Percentiles rank a stretch among this genome's conserved stretches.
Conservation (phyloP, 2,797 vertebrate species). For the Philypnodon macrostomus region DNA sequence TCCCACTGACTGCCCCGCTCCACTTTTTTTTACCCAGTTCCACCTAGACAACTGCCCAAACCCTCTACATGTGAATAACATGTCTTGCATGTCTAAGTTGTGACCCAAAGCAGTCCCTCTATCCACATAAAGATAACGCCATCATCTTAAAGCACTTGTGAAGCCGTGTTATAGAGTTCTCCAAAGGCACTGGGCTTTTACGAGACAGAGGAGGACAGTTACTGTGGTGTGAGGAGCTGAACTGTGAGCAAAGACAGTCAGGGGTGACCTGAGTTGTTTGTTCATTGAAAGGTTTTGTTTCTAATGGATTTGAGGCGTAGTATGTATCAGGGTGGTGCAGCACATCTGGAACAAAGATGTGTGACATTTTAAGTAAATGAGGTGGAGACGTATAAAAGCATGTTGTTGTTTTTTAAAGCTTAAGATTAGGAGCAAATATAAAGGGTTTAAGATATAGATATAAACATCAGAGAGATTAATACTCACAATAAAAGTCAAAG, state of each 20-base stretch:
- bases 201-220: slow-evolving; percentile 63
- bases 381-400: slow-evolving; percentile 31
- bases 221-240: slow-evolving; percentile 51
- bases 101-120: slow-evolving; percentile 45
- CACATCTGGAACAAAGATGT: slow-evolving; percentile 69
- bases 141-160: slow-evolving; percentile 73
- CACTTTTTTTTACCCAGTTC: slow-evolving; percentile 32
- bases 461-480: neutral
- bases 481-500: neutral
- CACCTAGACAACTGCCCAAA: slow-evolving; percentile 25
- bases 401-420: slow-evolving; percentile 51
- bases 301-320: slow-evolving; percentile 27
- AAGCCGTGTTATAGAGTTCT: slow-evolving; percentile 76
- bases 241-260: slow-evolving; percentile 15
- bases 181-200: slow-evolving; percentile 71
- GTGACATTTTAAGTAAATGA: slow-evolving; percentile 33
- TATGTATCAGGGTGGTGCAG: no score
- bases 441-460: slow-evolving; percentile 20
- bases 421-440: slow-evolving; percentile 46
- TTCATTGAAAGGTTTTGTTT: slow-evolving; percentile 50
- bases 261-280: slow-evolving; percentile 41
- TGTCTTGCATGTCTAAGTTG: slow-evolving; percentile 35
- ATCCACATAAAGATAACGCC: slow-evolving; percentile 70
- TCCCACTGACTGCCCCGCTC: slow-evolving; percentile 46
- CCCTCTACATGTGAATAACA: slow-evolving; percentile 30